These are phyloP conservation scores for Rhaphigaster nebulosa DNA, from an alignment of 2,888 invertebrate species.

Conservation along the genomic window DNA sequence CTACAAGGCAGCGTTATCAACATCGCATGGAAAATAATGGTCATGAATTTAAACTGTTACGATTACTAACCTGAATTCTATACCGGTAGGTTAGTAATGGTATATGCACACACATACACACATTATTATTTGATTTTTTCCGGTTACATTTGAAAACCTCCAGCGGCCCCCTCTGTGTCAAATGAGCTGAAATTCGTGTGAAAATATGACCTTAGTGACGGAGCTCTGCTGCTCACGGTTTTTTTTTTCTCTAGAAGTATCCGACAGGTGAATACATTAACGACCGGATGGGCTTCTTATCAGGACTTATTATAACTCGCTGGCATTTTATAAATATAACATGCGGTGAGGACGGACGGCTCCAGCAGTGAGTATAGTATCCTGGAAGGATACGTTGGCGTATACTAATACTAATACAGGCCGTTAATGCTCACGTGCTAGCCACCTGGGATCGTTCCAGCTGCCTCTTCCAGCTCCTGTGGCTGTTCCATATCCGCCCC, in stretches of 20 bases:
- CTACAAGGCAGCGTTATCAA: too few relatives aligned
- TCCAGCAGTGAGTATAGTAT: not conserved
- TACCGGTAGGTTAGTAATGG: too few relatives aligned
- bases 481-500: not conserved
- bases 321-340: not conserved
- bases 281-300: not conserved
- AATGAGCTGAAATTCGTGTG: too few relatives aligned
- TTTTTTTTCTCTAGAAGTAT: not conserved
- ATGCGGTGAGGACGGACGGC: not conserved
- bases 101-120: too few relatives aligned
- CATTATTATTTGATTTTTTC: too few relatives aligned
- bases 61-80: too few relatives aligned
- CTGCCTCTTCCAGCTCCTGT: not conserved
- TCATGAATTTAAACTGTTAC: too few relatives aligned
- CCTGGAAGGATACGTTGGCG: not conserved
- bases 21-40: too few relatives aligned
- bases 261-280: not conserved
- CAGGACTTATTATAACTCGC: not conserved
- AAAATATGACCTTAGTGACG: too few relatives aligned
- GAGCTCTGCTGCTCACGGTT: not conserved
- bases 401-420: not conserved
- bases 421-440: not conserved
- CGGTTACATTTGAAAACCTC: too few relatives aligned
- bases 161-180: not conserved
- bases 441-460: constrained; percentile 22